Evolutionary conservation across 1,140 invertebrate genomes (phyloP).

Genomic region (Helicorthomorpha holstii): DNA sequence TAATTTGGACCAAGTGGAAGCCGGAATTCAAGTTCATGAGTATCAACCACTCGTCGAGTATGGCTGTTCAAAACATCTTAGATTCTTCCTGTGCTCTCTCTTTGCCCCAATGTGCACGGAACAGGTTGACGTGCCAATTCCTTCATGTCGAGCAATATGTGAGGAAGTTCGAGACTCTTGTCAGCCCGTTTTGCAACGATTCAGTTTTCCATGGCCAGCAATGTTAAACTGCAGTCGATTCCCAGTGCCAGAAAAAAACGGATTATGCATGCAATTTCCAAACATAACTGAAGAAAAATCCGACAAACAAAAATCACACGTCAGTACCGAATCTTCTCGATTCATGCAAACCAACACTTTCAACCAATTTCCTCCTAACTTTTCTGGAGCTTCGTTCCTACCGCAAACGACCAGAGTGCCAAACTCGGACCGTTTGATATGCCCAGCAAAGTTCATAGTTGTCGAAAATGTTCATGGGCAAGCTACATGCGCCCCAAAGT

Average conservation of each 20-base stretch:
- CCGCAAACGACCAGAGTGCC: not conserved
- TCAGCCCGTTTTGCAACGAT: constrained; percentile 24
- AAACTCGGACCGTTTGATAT: not conserved
- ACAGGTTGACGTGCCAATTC: constrained; percentile 13
- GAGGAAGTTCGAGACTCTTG: constrained; percentile 16
- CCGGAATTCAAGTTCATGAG: constrained; percentile 41
- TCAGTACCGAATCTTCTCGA: not conserved
- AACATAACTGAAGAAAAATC: constrained; percentile 4
- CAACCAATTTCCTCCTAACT: not conserved
- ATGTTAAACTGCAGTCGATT: constrained; percentile 24
- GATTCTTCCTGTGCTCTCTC: constrained; percentile 31
- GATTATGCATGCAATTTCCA: constrained; percentile 6
- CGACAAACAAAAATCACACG: not conserved
- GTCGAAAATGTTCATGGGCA: not conserved
- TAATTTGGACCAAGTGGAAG: constrained; percentile 53
- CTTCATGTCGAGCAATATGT: constrained; percentile 14
- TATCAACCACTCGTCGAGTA: constrained; percentile 30
- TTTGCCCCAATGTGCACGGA: constrained; percentile 31
- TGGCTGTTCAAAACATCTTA: constrained; percentile 28
- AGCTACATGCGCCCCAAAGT: constrained; percentile 20
- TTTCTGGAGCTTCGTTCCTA: not conserved
- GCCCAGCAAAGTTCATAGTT: constrained; percentile 1
- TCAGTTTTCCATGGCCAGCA: constrained; percentile 28
- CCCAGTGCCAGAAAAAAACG: constrained; percentile 7
- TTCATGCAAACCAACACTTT: not conserved